phyloP scores from a whole-genome alignment of 2,888 invertebrate species.

The Drosophila longiperda region DNA sequence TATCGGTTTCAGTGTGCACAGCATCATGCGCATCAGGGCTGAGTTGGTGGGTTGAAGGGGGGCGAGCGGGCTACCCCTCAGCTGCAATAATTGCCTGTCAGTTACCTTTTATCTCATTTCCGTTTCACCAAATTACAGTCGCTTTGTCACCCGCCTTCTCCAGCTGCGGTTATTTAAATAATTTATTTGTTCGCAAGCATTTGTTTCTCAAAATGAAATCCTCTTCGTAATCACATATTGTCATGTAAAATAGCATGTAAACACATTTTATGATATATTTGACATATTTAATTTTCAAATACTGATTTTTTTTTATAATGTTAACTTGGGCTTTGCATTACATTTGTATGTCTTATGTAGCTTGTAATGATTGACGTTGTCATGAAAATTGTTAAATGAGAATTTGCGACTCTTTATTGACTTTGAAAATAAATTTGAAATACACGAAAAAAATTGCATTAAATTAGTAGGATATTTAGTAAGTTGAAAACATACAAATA shows the following conservation, averaged over 20 bases:
- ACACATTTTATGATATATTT: neutral
- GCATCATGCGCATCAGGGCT: slow-evolving; percentile 3
- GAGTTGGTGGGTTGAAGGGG: neutral
- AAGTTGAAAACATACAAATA: neutral
- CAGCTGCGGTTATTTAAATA: slow-evolving; percentile 50
- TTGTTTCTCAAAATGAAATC: neutral
- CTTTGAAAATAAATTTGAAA: neutral
- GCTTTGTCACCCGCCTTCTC: slow-evolving; percentile 61
- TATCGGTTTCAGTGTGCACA: slow-evolving; percentile 44
- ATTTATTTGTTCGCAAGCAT: slow-evolving; percentile 16
- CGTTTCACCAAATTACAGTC: slow-evolving; percentile 61
- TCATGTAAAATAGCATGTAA: neutral
- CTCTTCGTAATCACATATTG: neutral
- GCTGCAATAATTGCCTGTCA: slow-evolving; percentile 15
- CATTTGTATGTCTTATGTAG: neutral
- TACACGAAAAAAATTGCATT: too few species aligned
- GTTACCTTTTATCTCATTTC: slow-evolving; percentile 62
- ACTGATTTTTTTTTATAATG: neutral
- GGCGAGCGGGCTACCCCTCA: neutral
- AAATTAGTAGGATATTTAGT: neutral
- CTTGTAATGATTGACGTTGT: neutral
- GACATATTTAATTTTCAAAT: neutral
- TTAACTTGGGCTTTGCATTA: neutral
- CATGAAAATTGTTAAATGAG: neutral
- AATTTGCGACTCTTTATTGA: neutral